Conservation (phyloP, 1,140 invertebrate species). For the Pseudomyrmex sp. region DNA sequence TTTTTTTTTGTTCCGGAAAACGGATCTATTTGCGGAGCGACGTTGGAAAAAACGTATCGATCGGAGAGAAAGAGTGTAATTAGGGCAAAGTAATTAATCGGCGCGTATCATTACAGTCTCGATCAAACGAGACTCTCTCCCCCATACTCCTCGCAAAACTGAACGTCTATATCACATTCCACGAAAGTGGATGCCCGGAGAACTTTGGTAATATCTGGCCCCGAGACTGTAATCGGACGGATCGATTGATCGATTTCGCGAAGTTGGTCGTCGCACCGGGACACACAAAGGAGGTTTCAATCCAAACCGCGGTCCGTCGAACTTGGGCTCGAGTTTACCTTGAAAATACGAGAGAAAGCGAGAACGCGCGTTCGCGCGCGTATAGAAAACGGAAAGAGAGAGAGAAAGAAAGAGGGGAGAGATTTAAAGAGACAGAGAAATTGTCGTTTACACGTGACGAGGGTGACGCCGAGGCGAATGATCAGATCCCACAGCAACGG, state of each 20-base stretch:
- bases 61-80: conserved; percentile 6
- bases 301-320: conserved; percentile 48
- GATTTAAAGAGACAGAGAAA: conserved; percentile 4
- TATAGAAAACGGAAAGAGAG: no score
- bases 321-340: conserved; percentile 50
- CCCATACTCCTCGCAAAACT: conserved; percentile 30
- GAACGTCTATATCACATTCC: conserved; percentile 63
- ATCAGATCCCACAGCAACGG: conserved; percentile 69
- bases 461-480: conserved; percentile 67
- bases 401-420: not conserved
- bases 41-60: not conserved
- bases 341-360: conserved; percentile 43
- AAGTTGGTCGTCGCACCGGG: conserved; percentile 49
- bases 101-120: not conserved
- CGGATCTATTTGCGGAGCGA: not conserved
- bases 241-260: conserved; percentile 68
- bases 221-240: conserved; percentile 60
- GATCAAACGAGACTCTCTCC: conserved; percentile 19
- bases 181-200: conserved; percentile 60
- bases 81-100: conserved; percentile 24
- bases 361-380: not conserved
- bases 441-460: conserved; percentile 67
- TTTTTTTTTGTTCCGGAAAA: not conserved
- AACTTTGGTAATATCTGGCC: conserved; percentile 71
- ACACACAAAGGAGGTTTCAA: conserved; percentile 44